Evolutionary conservation across 1,140 invertebrate genomes (phyloP).

Genomic region (Mycetomoellerius zeteki): DNA sequence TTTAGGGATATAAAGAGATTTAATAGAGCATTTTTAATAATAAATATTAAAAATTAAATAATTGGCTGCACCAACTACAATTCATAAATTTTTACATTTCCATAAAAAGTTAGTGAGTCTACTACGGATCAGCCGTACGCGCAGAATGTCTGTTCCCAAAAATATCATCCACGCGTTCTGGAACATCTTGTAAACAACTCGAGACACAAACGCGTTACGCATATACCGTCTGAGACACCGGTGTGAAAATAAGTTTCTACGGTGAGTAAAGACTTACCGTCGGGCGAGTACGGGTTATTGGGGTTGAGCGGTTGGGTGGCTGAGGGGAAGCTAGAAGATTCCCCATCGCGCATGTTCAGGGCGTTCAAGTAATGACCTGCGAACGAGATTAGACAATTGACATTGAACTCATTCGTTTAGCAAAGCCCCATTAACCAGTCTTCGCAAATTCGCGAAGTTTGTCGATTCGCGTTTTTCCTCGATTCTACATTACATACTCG

Average conservation of each 20-base stretch:
- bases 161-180: neutral
- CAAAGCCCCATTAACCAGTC: slow-evolving; percentile 75
- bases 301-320: slow-evolving; percentile 94
- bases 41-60: slow-evolving; percentile 1
- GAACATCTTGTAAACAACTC: neutral
- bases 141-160: neutral
- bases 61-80: neutral
- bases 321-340: slow-evolving; percentile 89
- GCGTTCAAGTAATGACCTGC: slow-evolving; percentile 88
- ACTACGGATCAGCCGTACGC: neutral
- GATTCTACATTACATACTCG: neutral
- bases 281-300: slow-evolving; percentile 95
- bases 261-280: slow-evolving; percentile 89
- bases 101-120: neutral
- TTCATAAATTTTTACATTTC: neutral
- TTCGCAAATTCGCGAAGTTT: slow-evolving; percentile 62
- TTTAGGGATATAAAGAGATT: neutral
- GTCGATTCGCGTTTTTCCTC: neutral
- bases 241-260: slow-evolving; percentile 63
- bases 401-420: slow-evolving; percentile 63
- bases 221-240: slow-evolving; percentile 13
- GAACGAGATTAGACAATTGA: slow-evolving; percentile 79
- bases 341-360: slow-evolving; percentile 87
- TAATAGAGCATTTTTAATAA: neutral
- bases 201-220: slow-evolving; percentile 22